Base-by-base conservation (phyloP, 2,888 invertebrate genomes). In the Scelioninae gen. 1 region DNA sequence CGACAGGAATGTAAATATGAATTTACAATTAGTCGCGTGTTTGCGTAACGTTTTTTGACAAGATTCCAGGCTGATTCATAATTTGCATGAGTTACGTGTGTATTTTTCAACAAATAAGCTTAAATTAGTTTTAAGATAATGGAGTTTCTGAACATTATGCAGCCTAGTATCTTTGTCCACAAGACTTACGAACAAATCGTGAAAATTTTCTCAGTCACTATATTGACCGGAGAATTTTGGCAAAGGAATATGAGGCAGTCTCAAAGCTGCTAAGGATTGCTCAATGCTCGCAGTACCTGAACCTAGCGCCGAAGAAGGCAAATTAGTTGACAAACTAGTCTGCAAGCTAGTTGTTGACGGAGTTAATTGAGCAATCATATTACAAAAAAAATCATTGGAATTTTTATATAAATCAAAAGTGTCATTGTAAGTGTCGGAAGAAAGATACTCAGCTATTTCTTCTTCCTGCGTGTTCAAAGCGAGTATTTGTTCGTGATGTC, bases 41-140 rank as follows among this genome's bases (percentile, higher is more conserved):
- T 53, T 11, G 11, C 40, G 8, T 65, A 65, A 3, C 65, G 65
- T n/a, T 65, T 49, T 1, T 34, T 23, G 6, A 65, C 10, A 15
- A 49, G 34, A 49, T 65, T 38, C 63, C 63, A 65, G 10, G 63
- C 63, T 34, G 49, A 13, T 23, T 49, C 5, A 31, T 65, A 65
- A 29, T 65, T 65, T 4, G 23, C 29, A 13, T 51, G 23, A 7
- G 7, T 65, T 8, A 65, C n/a, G 1, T 0, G 0, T 38, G 16
- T 53, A 40, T 65, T 10, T n/a, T 53, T 51, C n/a, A 65, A 51
- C 7, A 65, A 0, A n/a, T 40, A 29, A n/a, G 65, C 51, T 9
- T 9, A 63, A 34, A 23, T 49, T 32, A 16, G 62, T 4, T 32
- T 49, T 47, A n/a, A 60, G 10, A 31, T 60, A 60, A 29, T 60